Base-by-base conservation (phyloP, 2,113 vertebrate species). In the Peromyscus maniculatus region DNA sequence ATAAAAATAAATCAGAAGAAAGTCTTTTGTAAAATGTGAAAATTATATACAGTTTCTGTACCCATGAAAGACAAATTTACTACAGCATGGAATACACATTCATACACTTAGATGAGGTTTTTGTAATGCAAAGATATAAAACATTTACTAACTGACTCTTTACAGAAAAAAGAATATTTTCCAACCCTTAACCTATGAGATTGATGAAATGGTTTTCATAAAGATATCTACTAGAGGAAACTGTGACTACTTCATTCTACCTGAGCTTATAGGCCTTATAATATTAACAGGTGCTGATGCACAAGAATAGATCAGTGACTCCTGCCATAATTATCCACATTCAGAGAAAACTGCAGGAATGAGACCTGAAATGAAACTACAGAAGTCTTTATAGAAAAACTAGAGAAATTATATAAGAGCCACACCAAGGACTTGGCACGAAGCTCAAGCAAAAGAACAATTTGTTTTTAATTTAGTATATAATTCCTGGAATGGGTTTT, bases 341-440 rank as follows among this genome's bases (percentile, higher is more conserved):
- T 97, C 74, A 87, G 46, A 91, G 49, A 86, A 95, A 96, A 86
- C 91, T 95, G 31, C 86, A 94, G 96, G 82, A 96, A 97, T 90
- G 75, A 49, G 21, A 93, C 88, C 46, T 91, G 71, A 92, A 97
- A 97, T 80, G 62, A 93, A 93, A 97, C 96, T 93, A 19, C 84
- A 7, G 86, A 96, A 96, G 16, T 88, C 13, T 96, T 95, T 74
- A 43, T 43, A 84, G 39, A 11, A 87, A 91, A 96, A 92, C 55
- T n/a, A 15, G 16, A 89, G 67, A 64, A 94, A 91, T 94, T 9
- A 80, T 72, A 74, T 46, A 59, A 36, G 39, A 96, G 82, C 79
- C 52, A 57, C 10, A 94, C 15, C 71, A 96, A 64, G 77, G 19
- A 94, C 55, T 74, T 88, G 62, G 9, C 71, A 87, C 91, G 49